Conservation (phyloP, 1,140 invertebrate genomes). For the Drosophila kikkawai region DNA sequence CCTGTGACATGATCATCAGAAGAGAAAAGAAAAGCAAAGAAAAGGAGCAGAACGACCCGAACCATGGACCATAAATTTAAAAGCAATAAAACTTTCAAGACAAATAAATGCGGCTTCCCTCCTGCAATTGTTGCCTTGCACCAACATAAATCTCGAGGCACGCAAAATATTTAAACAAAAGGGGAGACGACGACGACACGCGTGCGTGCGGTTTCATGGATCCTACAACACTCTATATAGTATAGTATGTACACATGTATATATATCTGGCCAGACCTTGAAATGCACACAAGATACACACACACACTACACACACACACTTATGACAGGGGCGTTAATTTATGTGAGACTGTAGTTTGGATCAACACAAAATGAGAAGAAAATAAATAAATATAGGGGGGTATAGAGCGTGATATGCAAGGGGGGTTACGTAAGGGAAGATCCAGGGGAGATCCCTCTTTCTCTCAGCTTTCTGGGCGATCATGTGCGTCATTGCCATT, state of each 20-base stretch:
- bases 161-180: conserved; percentile 77
- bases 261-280: conserved; percentile 63
- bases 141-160: conserved; percentile 72
- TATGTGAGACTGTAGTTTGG: conserved; percentile 60
- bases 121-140: conserved; percentile 38
- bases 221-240: conserved; percentile 3
- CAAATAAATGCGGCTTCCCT: conserved; percentile 77
- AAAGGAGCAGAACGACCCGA: conserved; percentile 21
- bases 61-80: conserved; percentile 70
- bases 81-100: conserved; percentile 84
- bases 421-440: neutral
- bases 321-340: conserved; percentile 82
- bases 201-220: conserved; percentile 63
- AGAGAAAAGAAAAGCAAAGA: conserved; percentile 1
- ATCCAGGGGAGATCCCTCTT: neutral
- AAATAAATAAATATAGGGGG: conserved; percentile 3
- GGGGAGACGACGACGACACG: conserved; percentile 45
- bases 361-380: conserved; percentile 6
- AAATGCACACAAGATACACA: conserved; percentile 46
- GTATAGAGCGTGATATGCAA: too few species aligned
- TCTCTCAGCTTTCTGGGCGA: conserved; percentile 21
- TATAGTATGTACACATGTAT: conserved; percentile 1
- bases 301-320: neutral
- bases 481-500: conserved; percentile 47
- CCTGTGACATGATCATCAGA: conserved; percentile 44